Base-by-base conservation (phyloP, 2,113 vertebrate species). In the Halichoerus grypus region DNA sequence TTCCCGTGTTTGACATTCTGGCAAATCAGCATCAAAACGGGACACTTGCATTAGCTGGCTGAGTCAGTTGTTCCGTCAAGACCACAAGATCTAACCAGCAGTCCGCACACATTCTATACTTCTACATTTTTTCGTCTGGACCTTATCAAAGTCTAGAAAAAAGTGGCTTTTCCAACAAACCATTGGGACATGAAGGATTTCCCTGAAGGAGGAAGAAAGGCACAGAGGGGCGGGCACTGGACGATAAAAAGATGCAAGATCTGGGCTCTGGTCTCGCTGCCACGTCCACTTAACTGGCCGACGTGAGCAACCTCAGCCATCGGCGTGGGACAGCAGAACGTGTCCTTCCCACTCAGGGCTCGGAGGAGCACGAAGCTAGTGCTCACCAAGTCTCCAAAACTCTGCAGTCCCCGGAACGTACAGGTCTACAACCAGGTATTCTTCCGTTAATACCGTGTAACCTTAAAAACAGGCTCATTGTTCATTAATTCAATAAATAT, bases 1-100 rank as follows among this genome's bases (percentile, higher is more conserved):
- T 96, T 11, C 55, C 84, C 79, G 82, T 93, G 67, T 82, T 59
- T 93, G 97, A 87, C 79, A 88, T 86, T 92, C 55, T 1, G 6
- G 91, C 88, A 97, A 97, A 95, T 87, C 97, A 97, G 97, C 77
- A 98, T 86, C 92, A 95, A 14, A 59, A 63, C 95, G 94, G 97
- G 85, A 82, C 72, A n/a, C 82, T 77, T 81, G 91, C 96, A 93
- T 96, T 98, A 92, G 74, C 97, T 97, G 87, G 81, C 96, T 97
- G 91, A 96, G 89, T 97, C 93, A 94, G 97, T 93, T 98, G 97
- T 98, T 98, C 98, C 96, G 97, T 95, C 96, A 97, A 97, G 95
- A 97, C 46, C 96, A 96, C 97, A 98, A 97, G 31, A 0, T 36
- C 84, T 80, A 94, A 96, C 72, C 96, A 95, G 80, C 51, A 67